A percentile compares a stretch with the other conserved stretches of the same genome.
These are phyloP conservation scores for Brachynemurus nebulosus DNA, from an alignment of 2,888 invertebrate genomes.

Conservation along the genomic window DNA sequence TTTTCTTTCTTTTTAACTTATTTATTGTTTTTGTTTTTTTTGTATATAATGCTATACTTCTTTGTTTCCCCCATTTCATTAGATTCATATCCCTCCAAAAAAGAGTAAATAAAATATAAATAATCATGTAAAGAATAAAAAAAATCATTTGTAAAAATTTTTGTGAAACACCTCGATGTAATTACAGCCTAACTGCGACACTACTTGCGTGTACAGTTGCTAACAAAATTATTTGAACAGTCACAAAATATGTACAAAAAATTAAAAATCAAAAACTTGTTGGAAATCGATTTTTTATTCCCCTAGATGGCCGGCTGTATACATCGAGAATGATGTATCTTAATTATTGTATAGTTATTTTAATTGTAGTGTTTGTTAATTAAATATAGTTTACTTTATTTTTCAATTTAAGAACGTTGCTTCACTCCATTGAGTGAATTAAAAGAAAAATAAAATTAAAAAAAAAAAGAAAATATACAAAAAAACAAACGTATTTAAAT, in stretches of 20 bases:
- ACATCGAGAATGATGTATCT: not conserved
- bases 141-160: not conserved
- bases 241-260: not conserved
- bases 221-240: too few species aligned
- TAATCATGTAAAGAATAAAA: slow-evolving; percentile 3
- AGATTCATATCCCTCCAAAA: slow-evolving; percentile 5
- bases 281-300: not conserved
- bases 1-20: not conserved
- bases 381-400: slow-evolving; percentile 17
- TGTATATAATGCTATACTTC: slow-evolving; percentile 10
- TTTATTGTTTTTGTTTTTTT: not conserved
- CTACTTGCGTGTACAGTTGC: not conserved
- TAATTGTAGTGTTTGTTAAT: slow-evolving; percentile 26
- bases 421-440: slow-evolving; percentile 26
- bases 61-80: slow-evolving; percentile 1
- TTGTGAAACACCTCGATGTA: not conserved
- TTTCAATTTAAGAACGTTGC: slow-evolving; percentile 24
- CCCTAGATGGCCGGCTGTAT: not conserved
- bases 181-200: too few species aligned
- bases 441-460: slow-evolving; percentile 12
- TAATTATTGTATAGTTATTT: slow-evolving; percentile 29
- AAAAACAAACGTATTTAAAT: slow-evolving; percentile 26
- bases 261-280: not conserved
- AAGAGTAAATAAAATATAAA: not conserved
- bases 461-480: not conserved